Conservation (phyloP, 2,797 vertebrate species). For the Oreortyx pictus region DNA sequence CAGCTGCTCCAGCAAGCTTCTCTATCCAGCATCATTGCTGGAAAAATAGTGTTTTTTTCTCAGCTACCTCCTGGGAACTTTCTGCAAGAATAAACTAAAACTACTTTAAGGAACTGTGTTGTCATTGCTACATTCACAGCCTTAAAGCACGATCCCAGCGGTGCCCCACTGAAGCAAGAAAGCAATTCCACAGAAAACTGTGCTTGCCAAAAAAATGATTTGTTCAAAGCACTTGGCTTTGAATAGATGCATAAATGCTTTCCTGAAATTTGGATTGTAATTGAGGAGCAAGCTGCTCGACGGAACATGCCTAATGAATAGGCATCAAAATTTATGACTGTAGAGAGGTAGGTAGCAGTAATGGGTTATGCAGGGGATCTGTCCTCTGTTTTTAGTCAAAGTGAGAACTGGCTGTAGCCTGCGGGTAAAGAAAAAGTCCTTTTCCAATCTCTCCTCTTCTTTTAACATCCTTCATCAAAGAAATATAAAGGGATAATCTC, state of each 20-base stretch:
- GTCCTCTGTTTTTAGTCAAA: rapidly evolving
- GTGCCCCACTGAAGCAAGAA: background rate
- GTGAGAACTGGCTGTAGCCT: background rate
- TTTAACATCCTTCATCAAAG: background rate
- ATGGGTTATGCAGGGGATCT: background rate
- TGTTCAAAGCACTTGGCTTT: background rate
- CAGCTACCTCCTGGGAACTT: background rate
- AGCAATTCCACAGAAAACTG: background rate
- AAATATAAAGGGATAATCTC: background rate
- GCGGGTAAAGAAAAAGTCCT: background rate
- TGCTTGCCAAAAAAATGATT: background rate
- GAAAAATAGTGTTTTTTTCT: background rate
- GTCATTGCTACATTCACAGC: background rate
- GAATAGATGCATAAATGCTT: background rate
- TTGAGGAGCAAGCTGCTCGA: background rate
- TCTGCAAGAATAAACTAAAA: background rate
- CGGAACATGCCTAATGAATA: background rate
- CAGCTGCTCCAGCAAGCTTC: background rate
- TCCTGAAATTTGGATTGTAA: background rate
- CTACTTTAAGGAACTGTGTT: background rate
- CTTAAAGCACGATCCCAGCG: background rate
- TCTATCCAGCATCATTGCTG: background rate
- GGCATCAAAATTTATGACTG: background rate
- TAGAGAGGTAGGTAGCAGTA: background rate
- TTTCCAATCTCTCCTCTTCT: background rate